Evolutionary conservation across 92 coral and sea anemone species (phyloP), one percentile per base, ranked within the genome.

Genomic region (Actinostola sp.): DNA sequence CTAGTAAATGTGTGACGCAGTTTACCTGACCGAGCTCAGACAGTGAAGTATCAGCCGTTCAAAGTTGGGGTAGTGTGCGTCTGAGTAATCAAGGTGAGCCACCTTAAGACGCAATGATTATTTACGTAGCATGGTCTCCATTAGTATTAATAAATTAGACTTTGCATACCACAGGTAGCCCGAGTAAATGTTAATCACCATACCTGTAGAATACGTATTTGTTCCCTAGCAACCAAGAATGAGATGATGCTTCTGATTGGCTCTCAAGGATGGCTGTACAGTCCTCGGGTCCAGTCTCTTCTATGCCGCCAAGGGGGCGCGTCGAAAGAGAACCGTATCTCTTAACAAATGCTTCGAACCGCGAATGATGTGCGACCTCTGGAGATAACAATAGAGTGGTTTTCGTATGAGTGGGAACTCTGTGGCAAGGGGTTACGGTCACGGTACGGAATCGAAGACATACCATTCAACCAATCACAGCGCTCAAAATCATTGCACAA

Each of bases 351-450:
- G 84, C 67, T 64, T 82, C 85, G 67, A 84, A 70, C 30, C 92
- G 91, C 32, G 66, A 32, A 61, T 90, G 85, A 72, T 85, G 88
- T 19, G 97, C 91, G 30, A 88, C 82, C 44, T 86, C 98, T 93
- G 73, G 21, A 80, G 63, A 29, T 72, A 63, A 30, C 20, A 19
- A 30, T 31, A 45, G n/a, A n/a, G n/a, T n/a, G n/a, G n/a, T n/a
- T n/a, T n/a, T n/a, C n/a, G n/a, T n/a, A n/a, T n/a, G n/a, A n/a
- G n/a, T n/a, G n/a, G n/a, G n/a, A n/a, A n/a, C n/a, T n/a, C n/a
- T n/a, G n/a, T n/a, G n/a, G n/a, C 52, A 71, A 52, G 31, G 12
- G 9, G 0, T 3, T 8, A 71, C 30, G 23, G 13, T 60, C 30
- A 31, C 24, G 9, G 15, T 41, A 41, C 9, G 46, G 8, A 41